These are phyloP conservation scores for Martes flavigula DNA, from an alignment of 2,797 vertebrate genomes.

Conservation along the genomic window DNA sequence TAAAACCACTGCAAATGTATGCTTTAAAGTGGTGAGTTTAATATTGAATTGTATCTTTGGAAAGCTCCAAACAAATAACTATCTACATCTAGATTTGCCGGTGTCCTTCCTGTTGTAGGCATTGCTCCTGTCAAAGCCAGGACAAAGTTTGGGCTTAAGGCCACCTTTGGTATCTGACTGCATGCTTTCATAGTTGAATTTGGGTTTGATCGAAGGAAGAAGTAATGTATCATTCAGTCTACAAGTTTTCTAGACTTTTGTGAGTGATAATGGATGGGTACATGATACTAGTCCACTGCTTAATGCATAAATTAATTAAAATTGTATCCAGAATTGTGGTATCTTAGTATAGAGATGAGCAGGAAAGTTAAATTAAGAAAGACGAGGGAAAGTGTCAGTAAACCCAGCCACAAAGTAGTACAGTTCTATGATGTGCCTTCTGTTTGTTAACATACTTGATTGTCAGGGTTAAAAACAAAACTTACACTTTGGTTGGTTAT, in stretches of 20 bases:
- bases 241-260: neutral
- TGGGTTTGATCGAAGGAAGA: neutral
- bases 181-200: neutral
- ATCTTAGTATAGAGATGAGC: neutral
- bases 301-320: neutral
- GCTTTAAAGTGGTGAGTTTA: slow-evolving; percentile 1
- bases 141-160: neutral
- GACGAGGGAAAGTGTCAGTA: neutral
- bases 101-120: neutral
- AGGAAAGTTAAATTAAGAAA: neutral
- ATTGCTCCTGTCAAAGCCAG: neutral
- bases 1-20: neutral
- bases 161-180: neutral
- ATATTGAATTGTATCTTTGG: neutral
- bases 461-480: neutral
- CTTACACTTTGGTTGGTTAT: neutral
- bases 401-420: neutral
- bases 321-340: neutral
- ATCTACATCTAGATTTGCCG: neutral
- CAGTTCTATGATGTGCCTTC: neutral
- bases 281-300: neutral
- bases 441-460: neutral
- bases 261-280: neutral
- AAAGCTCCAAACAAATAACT: neutral
- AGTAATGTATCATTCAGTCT: neutral